Evolutionary conservation across 2,888 invertebrate species (phyloP).

Genomic region (Lissonota sp.): DNA sequence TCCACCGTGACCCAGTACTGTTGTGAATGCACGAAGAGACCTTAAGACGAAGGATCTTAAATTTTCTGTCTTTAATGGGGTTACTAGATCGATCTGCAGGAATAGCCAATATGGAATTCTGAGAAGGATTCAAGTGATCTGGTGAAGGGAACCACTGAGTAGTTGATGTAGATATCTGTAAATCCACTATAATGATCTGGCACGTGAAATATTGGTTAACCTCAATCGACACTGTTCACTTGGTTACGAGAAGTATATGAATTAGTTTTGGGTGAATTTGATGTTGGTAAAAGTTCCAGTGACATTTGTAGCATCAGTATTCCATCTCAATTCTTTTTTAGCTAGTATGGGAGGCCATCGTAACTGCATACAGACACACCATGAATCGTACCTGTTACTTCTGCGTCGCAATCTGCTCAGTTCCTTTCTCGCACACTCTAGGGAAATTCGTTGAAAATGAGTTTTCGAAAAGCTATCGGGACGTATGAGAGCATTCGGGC

Average conservation of each 20-base stretch:
- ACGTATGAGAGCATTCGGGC: slow-evolving; percentile 33
- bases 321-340: neutral
- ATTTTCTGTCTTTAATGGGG: too few relatives aligned
- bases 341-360: slow-evolving; percentile 38
- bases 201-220: too few relatives aligned
- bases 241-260: too few relatives aligned
- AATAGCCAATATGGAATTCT: neutral
- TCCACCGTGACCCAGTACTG: slow-evolving; percentile 37
- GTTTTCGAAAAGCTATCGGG: slow-evolving; percentile 66
- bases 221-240: too few relatives aligned
- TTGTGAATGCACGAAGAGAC: neutral
- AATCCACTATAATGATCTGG: too few relatives aligned
- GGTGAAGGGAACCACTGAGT: too few relatives aligned
- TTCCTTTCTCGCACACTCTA: slow-evolving; percentile 52
- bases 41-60: too few relatives aligned
- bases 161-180: too few relatives aligned
- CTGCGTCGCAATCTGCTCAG: slow-evolving; percentile 22
- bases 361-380: slow-evolving; percentile 41
- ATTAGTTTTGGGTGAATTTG: too few relatives aligned
- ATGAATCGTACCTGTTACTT: slow-evolving; percentile 34
- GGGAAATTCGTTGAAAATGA: slow-evolving; percentile 67
- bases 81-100: neutral
- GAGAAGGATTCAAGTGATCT: neutral
- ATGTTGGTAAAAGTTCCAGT: too few relatives aligned
- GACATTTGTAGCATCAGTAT: neutral